These are phyloP conservation scores for Marisa cornuarietis DNA, from an alignment of 1,140 invertebrate species.

Conservation along the genomic window DNA sequence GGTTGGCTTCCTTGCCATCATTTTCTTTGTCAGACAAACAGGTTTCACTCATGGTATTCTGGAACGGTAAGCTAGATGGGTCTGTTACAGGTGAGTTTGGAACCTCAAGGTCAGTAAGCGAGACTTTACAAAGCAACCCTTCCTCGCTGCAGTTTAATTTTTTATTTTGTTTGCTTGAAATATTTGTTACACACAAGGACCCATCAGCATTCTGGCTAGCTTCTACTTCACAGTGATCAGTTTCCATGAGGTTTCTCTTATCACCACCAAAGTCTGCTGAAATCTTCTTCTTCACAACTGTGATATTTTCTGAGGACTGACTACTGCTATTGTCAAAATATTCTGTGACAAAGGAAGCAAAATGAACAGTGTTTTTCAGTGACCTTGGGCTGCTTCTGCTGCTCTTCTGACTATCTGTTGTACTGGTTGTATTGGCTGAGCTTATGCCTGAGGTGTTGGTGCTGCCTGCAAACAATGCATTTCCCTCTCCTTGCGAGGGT, in stretches of 20 bases:
- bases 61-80: slow-evolving; percentile 38
- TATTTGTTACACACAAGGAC: neutral
- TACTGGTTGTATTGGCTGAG: slow-evolving; percentile 26
- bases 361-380: slow-evolving; percentile 56
- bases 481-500: slow-evolving; percentile 1
- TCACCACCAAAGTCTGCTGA: slow-evolving; percentile 8
- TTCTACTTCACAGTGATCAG: neutral
- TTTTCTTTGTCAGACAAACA: slow-evolving; percentile 58
- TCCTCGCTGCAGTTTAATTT: neutral
- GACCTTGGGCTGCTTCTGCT: slow-evolving; percentile 56
- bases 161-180: neutral
- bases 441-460: slow-evolving; percentile 19
- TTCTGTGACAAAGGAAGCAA: slow-evolving; percentile 40
- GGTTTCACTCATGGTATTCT: slow-evolving; percentile 38
- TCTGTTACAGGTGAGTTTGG: slow-evolving; percentile 38
- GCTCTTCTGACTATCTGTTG: slow-evolving; percentile 28
- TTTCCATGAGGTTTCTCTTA: neutral
- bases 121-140: slow-evolving; percentile 48
- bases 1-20: slow-evolving; percentile 32
- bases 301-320: slow-evolving; percentile 22
- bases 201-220: neutral
- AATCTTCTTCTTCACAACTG: slow-evolving; percentile 32
- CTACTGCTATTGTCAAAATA: slow-evolving; percentile 27
- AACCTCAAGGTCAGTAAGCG: slow-evolving; percentile 34
- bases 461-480: neutral